Conservation (phyloP, 2,888 invertebrate species). For the Melanostoma mellinum region DNA sequence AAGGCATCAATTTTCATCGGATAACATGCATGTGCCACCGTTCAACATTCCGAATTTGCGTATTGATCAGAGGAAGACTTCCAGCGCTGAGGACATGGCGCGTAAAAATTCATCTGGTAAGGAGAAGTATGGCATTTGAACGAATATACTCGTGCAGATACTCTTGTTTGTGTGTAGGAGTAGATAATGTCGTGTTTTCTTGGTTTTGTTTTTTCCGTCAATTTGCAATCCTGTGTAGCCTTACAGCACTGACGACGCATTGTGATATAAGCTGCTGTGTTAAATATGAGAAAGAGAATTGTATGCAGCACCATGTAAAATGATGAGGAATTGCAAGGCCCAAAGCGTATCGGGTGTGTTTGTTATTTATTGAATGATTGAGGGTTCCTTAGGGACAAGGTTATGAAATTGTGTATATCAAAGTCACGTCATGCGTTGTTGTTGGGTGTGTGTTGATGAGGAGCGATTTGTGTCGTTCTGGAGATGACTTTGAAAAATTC, state of each 20-base stretch:
- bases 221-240: too few species aligned
- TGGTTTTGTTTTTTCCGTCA: too few species aligned
- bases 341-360: constrained; percentile 23
- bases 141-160: background rate
- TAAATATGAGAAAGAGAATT: constrained; percentile 36
- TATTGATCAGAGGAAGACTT: constrained; percentile 93
- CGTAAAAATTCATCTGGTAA: constrained; percentile 91
- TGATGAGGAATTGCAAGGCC: background rate
- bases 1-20: constrained; percentile 92
- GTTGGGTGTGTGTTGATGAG: background rate
- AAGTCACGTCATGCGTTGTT: background rate
- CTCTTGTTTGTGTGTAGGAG: constrained; percentile 2
- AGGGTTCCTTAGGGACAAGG: constrained; percentile 22
- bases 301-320: background rate
- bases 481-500: constrained; percentile 8
- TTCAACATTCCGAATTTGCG: constrained; percentile 95
- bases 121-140: constrained; percentile 53
- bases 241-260: too few species aligned
- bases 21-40: constrained; percentile 92
- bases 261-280: background rate
- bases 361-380: constrained; percentile 41
- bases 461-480: constrained; percentile 4
- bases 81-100: constrained; percentile 95
- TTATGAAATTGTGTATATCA: constrained; percentile 2
- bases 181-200: background rate